These are phyloP conservation scores for Ceratosolen fusciceps DNA, from an alignment of 1,140 invertebrate genomes.

Conservation along the genomic window DNA sequence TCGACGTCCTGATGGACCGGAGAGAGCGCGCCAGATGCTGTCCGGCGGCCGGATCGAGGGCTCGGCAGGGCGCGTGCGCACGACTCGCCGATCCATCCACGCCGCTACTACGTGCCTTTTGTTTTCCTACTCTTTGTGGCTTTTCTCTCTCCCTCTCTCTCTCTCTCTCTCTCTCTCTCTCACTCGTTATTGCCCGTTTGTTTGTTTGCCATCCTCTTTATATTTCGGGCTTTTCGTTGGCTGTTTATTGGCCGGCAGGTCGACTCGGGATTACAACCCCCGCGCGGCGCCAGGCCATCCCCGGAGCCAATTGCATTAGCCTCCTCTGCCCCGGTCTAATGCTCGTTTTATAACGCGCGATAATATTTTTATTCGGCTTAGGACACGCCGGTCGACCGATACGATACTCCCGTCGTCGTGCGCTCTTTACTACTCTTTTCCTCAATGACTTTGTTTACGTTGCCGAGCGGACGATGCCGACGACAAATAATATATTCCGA, in stretches of 20 bases:
- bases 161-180: not conserved
- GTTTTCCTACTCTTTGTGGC: conserved; percentile 15
- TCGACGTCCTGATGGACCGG: conserved; percentile 1
- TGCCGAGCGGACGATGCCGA: too few species aligned
- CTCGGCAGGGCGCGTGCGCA: not conserved
- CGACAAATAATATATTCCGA: too few species aligned
- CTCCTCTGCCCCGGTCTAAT: not conserved
- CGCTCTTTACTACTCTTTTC: too few species aligned
- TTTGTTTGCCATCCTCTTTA: not conserved
- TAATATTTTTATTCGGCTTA: conserved; percentile 21
- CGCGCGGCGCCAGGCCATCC: not conserved
- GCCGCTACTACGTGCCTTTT: not conserved
- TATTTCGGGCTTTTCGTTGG: not conserved
- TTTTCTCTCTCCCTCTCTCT: not conserved
- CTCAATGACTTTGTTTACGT: too few species aligned
- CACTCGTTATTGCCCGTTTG: not conserved
- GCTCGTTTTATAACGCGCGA: conserved; percentile 1
- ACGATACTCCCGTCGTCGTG: too few species aligned
- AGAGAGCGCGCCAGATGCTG: conserved; percentile 40
- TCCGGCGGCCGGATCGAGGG: conserved; percentile 19
- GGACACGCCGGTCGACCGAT: not conserved
- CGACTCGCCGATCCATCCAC: too few species aligned
- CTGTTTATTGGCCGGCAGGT: conserved; percentile 11
- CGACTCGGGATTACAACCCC: not conserved
- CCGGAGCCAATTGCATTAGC: conserved; percentile 30